Evolutionary conservation across 2,113 vertebrate genomes (phyloP).

Genomic region (Actenoides hombroni): DNA sequence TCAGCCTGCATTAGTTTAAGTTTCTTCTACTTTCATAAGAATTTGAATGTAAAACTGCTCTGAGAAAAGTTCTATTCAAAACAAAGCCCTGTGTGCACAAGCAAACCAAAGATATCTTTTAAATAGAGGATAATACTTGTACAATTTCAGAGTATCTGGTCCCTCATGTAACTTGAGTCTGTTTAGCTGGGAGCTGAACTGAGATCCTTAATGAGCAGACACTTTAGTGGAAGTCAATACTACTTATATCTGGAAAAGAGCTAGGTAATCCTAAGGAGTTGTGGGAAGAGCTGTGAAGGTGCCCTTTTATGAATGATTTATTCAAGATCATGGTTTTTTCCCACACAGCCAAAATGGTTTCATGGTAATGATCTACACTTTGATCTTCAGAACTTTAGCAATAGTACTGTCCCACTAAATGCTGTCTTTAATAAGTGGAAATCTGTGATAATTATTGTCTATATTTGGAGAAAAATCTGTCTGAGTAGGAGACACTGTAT

Average conservation of each 20-base stretch:
- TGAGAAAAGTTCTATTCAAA: not conserved
- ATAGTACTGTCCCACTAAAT: not conserved
- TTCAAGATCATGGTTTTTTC: not conserved
- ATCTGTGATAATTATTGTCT: not conserved
- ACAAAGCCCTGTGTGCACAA: not conserved
- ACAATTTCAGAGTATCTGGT: not conserved
- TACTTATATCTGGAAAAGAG: not conserved
- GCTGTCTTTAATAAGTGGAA: not conserved
- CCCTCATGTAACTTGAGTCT: not conserved
- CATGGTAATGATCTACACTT: not conserved
- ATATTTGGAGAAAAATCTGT: not conserved
- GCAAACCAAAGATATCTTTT: not conserved
- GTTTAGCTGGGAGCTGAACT: not conserved
- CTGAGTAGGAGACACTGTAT: not conserved
- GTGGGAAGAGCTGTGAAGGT: not conserved
- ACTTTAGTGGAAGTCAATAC: not conserved
- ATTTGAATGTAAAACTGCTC: not conserved
- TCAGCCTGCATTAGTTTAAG: not conserved
- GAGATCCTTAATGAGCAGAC: not conserved
- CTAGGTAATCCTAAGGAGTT: not conserved
- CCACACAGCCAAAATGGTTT: not conserved
- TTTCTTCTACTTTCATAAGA: not conserved
- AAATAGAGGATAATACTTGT: not conserved
- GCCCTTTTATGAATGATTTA: not conserved
- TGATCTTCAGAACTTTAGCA: not conserved